Conservation (phyloP, 2,888 invertebrate genomes). For the Trypoxylon attenuatum region DNA sequence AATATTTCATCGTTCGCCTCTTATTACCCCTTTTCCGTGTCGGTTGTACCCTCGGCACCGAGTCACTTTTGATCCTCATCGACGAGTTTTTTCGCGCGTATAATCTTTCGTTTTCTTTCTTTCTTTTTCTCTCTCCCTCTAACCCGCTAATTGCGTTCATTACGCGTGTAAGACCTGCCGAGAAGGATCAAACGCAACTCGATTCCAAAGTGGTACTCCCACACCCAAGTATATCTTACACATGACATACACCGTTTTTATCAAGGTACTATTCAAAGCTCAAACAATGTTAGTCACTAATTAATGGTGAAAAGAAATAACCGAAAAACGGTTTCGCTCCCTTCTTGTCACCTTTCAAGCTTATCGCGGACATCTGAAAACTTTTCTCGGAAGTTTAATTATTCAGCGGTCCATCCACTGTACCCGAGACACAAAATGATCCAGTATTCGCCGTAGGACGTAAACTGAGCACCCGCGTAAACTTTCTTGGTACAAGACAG, state of each 20-base stretch:
- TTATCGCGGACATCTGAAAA: constrained; percentile 26
- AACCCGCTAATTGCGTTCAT: neutral
- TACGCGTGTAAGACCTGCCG: neutral
- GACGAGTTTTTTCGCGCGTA: neutral
- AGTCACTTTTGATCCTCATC: constrained; percentile 42
- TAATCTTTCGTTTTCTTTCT: too few relatives aligned
- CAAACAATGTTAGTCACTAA: constrained; percentile 75
- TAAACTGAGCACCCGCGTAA: constrained; percentile 27
- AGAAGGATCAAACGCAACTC: constrained; percentile 29
- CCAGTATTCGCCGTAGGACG: neutral
- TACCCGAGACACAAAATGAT: too few relatives aligned
- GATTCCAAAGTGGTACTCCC: constrained; percentile 66
- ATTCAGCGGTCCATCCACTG: too few relatives aligned
- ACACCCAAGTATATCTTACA: constrained; percentile 74
- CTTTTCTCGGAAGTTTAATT: too few relatives aligned
- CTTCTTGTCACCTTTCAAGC: constrained; percentile 62
- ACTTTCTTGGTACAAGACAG: constrained; percentile 48
- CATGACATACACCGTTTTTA: constrained; percentile 75
- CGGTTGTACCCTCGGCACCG: constrained; percentile 49
- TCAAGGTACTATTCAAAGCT: constrained; percentile 74
- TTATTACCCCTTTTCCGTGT: too few relatives aligned
- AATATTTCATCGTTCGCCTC: constrained; percentile 14
- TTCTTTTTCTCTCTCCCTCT: too few relatives aligned
- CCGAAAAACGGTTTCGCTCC: constrained; percentile 66
- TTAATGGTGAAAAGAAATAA: constrained; percentile 73